phyloP scores from a whole-genome alignment of 2,113 vertebrate species.

The Dinomys branickii region DNA sequence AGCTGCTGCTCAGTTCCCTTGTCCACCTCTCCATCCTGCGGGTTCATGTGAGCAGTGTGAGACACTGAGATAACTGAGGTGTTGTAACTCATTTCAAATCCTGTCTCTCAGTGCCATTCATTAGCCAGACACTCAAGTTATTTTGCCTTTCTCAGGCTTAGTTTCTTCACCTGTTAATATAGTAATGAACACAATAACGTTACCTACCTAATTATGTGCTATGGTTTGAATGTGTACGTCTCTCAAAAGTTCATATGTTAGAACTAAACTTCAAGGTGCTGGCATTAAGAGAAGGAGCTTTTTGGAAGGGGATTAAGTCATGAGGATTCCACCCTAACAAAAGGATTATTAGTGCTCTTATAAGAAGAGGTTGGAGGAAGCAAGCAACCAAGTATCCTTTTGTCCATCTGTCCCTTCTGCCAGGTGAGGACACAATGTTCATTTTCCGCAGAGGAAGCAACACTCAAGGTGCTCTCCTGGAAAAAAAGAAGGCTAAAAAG shows the following conservation, averaged over 20 bases:
- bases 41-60: neutral
- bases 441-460: neutral
- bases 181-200: neutral
- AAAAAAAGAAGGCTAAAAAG: neutral
- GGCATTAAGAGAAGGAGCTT: neutral
- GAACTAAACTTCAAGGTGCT: neutral
- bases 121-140: neutral
- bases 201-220: neutral
- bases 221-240: neutral
- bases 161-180: slow-evolving; percentile 25
- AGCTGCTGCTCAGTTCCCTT: neutral
- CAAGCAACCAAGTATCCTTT: neutral
- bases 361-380: neutral
- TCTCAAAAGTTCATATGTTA: neutral
- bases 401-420: neutral
- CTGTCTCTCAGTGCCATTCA: neutral
- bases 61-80: neutral
- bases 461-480: neutral
- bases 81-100: slow-evolving; percentile 28
- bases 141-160: neutral
- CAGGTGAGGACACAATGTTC: neutral
- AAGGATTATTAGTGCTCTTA: neutral
- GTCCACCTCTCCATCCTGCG: neutral
- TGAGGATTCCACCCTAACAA: neutral
- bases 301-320: neutral